These are phyloP conservation scores for Channa striata DNA, from an alignment of 2,797 vertebrate species.

Conservation along the genomic window DNA sequence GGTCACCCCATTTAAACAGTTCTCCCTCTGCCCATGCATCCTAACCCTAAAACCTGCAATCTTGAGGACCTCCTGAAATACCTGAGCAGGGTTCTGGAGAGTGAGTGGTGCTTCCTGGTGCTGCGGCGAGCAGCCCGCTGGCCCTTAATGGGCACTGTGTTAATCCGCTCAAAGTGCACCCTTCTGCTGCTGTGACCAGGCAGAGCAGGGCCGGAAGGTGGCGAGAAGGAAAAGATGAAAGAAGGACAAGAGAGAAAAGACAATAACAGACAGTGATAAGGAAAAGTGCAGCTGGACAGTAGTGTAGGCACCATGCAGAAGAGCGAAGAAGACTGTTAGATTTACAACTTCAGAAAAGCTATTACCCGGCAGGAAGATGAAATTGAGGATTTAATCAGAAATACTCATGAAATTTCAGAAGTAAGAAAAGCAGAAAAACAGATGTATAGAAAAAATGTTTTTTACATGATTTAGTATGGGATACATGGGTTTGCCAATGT, in stretches of 20 bases:
- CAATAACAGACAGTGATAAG: slow-evolving; percentile 75
- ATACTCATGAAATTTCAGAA: slow-evolving; percentile 42
- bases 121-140: slow-evolving; percentile 88
- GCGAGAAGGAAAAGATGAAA: slow-evolving; percentile 43
- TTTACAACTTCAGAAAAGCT: slow-evolving; percentile 44
- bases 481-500: slow-evolving; percentile 5
- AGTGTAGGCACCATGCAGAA: slow-evolving; percentile 61
- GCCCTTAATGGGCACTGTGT: slow-evolving; percentile 93
- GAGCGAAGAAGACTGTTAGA: slow-evolving; percentile 53
- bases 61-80: slow-evolving; percentile 77
- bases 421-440: slow-evolving; percentile 38
- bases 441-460: slow-evolving; percentile 9
- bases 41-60: slow-evolving; percentile 22
- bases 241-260: slow-evolving; percentile 62
- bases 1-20: too few species aligned
- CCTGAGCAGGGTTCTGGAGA: slow-evolving; percentile 97
- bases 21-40: too few species aligned
- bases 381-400: slow-evolving; percentile 47
- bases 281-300: slow-evolving; percentile 74
- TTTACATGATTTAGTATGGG: slow-evolving; percentile 12
- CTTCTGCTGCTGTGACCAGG: slow-evolving; percentile 89
- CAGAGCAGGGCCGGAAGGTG: slow-evolving; percentile 57
- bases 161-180: slow-evolving; percentile 95
- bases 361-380: slow-evolving; percentile 17
- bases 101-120: slow-evolving; percentile 90